Conservation (phyloP, 2,888 invertebrate genomes). For the Drosophila longiperda region DNA sequence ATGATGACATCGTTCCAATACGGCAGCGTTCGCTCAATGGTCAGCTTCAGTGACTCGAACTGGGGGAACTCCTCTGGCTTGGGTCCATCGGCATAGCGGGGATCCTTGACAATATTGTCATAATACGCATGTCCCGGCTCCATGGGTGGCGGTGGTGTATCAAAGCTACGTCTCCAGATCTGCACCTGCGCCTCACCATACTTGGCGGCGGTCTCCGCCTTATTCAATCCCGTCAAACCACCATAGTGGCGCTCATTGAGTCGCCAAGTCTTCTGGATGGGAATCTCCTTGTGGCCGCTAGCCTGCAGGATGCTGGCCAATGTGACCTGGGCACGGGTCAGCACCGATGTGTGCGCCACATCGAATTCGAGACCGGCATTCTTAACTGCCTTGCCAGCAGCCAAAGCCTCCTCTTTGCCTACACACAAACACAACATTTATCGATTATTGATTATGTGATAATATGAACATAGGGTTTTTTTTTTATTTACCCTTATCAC, state of each 20-base stretch:
- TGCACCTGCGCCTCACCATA: slow-evolving; percentile 94
- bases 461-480: background rate
- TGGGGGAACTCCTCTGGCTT: slow-evolving; percentile 92
- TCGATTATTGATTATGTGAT: slow-evolving; percentile 33
- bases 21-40: slow-evolving; percentile 93
- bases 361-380: slow-evolving; percentile 91
- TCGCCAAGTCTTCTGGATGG: slow-evolving; percentile 92
- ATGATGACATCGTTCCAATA: slow-evolving; percentile 94
- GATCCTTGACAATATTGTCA: slow-evolving; percentile 91
- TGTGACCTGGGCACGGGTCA: slow-evolving; percentile 93
- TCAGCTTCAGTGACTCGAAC: slow-evolving; percentile 93
- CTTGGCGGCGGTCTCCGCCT: slow-evolving; percentile 94
- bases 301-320: slow-evolving; percentile 89
- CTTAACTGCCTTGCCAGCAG: slow-evolving; percentile 91
- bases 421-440: slow-evolving; percentile 1
- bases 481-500: slow-evolving; percentile 87
- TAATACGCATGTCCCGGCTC: slow-evolving; percentile 92
- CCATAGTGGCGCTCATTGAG: slow-evolving; percentile 96
- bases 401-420: slow-evolving; percentile 84
- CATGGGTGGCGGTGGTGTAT: slow-evolving; percentile 94
- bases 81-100: slow-evolving; percentile 90
- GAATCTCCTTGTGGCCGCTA: slow-evolving; percentile 89
- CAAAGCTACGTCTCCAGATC: slow-evolving; percentile 95
- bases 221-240: slow-evolving; percentile 94
- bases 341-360: slow-evolving; percentile 92